Evolutionary conservation across 2,113 vertebrate species (phyloP), one percentile per base, ranked within the genome.

Genomic region (Hypomesus transpacificus): DNA sequence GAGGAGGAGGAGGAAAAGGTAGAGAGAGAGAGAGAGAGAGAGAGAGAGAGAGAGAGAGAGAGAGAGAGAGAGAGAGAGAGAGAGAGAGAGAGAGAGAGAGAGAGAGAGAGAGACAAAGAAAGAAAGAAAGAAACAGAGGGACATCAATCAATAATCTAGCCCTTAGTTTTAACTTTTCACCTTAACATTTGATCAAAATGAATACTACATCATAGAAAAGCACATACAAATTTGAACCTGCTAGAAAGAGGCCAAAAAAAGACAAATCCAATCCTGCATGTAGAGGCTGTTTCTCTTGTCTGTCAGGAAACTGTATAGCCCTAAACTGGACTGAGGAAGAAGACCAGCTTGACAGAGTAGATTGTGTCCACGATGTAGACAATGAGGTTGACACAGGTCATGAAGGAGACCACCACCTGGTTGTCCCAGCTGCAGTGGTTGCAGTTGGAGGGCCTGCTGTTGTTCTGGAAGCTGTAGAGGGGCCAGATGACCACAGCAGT

Each of bases 401-500:
- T 90, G 75, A 94, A 85, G 9, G 92, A 82, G 53, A 94, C 60
- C 0, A 94, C 93, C 24, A 92, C 84, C 3, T 46, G 3, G 6
- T 61, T 81, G 80, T 94, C 14, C 91, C 92, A 94, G 0, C 0
- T 0, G 66, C 87, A 86, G 5, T 8, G 0, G 0, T 70, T 0
- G 24, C 1, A 39, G 1, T 0, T 0, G 0, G 1, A 1, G 0
- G 71, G 0, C 0, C n/a, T 0, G 0, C 77, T 21, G 9, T 0
- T n/a, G 0, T 60, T 0, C 4, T 0, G 3, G 68, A 96, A 94
- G 79, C 74, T 86, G 82, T 94, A 95, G 1, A 93, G 0, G 0
- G 95, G 95, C 95, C 95, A 97, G n/a, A 95, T 3, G n/a, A 97
- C 2, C 2, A 88, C 86, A 0, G 92, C 93, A 0, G 94, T 95